Evolutionary conservation across 2,888 invertebrate species (phyloP), one percentile per base, ranked within the genome.

Genomic region (Tetanocera ferruginea): DNA sequence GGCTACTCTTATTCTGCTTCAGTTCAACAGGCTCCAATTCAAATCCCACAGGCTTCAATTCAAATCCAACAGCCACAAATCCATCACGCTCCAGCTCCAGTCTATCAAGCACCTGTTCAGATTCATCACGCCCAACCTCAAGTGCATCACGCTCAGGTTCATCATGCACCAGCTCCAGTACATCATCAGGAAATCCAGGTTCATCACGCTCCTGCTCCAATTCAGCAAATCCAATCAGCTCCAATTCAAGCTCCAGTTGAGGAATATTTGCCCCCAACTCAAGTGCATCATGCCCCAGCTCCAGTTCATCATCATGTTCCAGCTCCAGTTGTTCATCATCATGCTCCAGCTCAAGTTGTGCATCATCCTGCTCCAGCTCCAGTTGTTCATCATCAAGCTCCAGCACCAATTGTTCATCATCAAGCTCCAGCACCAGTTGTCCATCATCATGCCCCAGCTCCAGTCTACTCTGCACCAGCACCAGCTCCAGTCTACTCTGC

Each of bases 341-440:
- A 17, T 73, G 76, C 64, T 17, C 72, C 77, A 43, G 77, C 77
- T 55, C 37, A 72, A 77, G 72, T 77, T 23, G 25, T 55, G 17
- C 70, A 71, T 31, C 31, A 37, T 37, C 34, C 37, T 43, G 67
- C 43, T 25, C 51, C 25, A 8, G 66, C 66, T 14, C 75, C 51
- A 14, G 75, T 66, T 66, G 37, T 60, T 37, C 37, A 37, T 9
- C 28, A 72, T 23, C 37, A 43, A 11, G 74, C 74, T 19, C 77
- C 77, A 2, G 77, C 77, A 5, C 76, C 76, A 76, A 71, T 76
- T 1, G 1, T 11, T 43, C 43, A 43, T 43, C 34, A 71, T 43
- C 49, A 19, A 11, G 55, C 55, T 2, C 55, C 51, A 51, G 76
- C 76, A 14, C 69, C 70, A 4, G 76, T 57, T 28, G 69, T 57